Evolutionary conservation across 1,140 invertebrate species (phyloP).

Genomic region (Macrostomum lignano): DNA sequence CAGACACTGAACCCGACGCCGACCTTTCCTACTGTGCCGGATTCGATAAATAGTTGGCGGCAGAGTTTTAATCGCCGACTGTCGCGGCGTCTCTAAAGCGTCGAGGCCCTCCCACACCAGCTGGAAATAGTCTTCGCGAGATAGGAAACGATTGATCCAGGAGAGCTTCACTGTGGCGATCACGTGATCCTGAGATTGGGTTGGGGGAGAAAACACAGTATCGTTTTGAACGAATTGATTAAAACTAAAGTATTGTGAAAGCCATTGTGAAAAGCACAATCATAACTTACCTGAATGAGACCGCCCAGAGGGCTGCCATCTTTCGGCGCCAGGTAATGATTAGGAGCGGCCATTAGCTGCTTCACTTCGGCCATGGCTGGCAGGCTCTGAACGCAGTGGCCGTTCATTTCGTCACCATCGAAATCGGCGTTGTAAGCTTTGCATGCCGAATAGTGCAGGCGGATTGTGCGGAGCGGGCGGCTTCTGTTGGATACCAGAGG

Average conservation of each 20-base stretch:
- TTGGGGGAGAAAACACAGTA: too few relatives aligned
- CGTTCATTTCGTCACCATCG: constrained; percentile 98
- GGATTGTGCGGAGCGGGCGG: constrained; percentile 39
- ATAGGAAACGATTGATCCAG: constrained; percentile 57
- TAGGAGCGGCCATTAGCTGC: constrained; percentile 33
- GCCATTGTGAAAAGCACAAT: too few relatives aligned
- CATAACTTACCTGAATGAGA: too few relatives aligned
- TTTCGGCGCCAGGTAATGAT: constrained; percentile 85
- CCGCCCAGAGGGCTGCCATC: constrained; percentile 87
- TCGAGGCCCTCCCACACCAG: constrained; percentile 55
- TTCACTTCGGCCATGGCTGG: constrained; percentile 59
- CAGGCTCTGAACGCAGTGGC: constrained; percentile 81
- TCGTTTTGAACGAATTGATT: too few relatives aligned
- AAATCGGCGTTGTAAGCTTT: constrained; percentile 99
- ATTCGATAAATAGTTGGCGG: too few relatives aligned
- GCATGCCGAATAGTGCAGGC: constrained; percentile 90
- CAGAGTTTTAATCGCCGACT: too few relatives aligned
- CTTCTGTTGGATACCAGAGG: too few relatives aligned
- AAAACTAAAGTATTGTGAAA: too few relatives aligned
- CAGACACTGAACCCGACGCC: too few relatives aligned
- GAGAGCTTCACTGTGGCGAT: constrained; percentile 65
- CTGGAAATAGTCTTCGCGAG: constrained; percentile 54
- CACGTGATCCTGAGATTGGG: constrained; percentile 96
- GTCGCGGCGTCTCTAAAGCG: constrained; percentile 32
- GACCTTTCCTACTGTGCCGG: too few relatives aligned